Conservation (phyloP, 2,797 vertebrate species). For the Fundulus diaphanus region DNA sequence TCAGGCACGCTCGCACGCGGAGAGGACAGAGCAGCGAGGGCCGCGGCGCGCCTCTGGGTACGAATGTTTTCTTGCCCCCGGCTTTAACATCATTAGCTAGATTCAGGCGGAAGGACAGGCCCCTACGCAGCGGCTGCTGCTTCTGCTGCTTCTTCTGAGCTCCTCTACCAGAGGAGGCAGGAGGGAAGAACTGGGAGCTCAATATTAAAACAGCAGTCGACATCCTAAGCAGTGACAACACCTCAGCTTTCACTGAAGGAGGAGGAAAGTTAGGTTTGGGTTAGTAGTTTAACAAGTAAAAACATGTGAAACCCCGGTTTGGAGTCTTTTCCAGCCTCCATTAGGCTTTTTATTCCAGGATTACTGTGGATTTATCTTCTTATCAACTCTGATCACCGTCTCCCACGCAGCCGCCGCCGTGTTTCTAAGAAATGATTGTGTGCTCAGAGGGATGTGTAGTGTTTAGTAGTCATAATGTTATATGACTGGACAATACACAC, state of each 20-base stretch:
- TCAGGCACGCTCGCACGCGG: conserved; percentile 23
- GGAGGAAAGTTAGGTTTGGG: too few relatives aligned
- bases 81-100: conserved; percentile 73
- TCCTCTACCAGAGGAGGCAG: conserved; percentile 35
- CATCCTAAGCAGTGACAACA: neutral
- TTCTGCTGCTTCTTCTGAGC: conserved; percentile 37
- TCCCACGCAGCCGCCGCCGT: neutral
- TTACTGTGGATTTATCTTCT: neutral
- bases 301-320: neutral
- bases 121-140: conserved; percentile 29
- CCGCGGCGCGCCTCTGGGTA: conserved; percentile 35
- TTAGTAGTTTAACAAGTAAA: neutral
- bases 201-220: neutral
- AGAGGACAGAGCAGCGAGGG: conserved; percentile 40
- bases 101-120: conserved; percentile 64
- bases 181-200: conserved; percentile 6
- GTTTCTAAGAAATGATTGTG: neutral
- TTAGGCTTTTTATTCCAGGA: too few relatives aligned
- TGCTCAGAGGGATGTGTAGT: neutral
- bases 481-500: too few relatives aligned
- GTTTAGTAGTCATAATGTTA: too few relatives aligned
- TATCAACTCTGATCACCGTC: too few relatives aligned
- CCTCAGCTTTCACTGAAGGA: neutral
- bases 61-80: conserved; percentile 34
- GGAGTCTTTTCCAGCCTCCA: neutral